phyloP scores from a whole-genome alignment of 2,113 vertebrate genomes.

The Gymnocephalus cernua region DNA sequence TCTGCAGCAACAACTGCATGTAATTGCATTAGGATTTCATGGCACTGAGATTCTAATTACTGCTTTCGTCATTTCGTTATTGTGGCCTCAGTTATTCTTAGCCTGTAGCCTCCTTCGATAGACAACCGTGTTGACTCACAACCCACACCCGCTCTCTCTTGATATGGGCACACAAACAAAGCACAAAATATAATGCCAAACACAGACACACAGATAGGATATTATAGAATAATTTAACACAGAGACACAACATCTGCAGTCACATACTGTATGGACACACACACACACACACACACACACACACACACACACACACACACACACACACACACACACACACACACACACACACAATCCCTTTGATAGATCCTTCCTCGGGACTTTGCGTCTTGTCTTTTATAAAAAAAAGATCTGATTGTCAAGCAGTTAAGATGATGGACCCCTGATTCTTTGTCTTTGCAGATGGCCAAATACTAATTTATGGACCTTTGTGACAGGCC shows the following conservation, averaged over 20 bases:
- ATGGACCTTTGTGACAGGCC: conserved; percentile 28
- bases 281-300: neutral
- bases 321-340: neutral
- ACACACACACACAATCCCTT: neutral
- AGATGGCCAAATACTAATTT: conserved; percentile 6
- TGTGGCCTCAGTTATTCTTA: conserved; percentile 19
- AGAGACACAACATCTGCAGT: neutral
- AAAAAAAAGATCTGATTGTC: conserved; percentile 26
- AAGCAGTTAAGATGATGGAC: conserved; percentile 4
- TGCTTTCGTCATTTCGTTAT: conserved; percentile 52
- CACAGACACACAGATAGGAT: neutral
- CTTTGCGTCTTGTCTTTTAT: conserved; percentile 26
- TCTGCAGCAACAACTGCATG: conserved; percentile 41
- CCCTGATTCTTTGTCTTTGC: conserved; percentile 5
- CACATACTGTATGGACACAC: neutral
- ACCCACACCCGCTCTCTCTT: neutral
- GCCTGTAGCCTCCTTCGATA: conserved; percentile 10
- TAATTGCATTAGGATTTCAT: conserved; percentile 69
- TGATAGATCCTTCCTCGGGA: conserved; percentile 25
- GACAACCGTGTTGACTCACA: conserved; percentile 24
- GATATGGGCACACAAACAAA: neutral
- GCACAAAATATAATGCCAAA: neutral
- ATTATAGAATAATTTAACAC: neutral
- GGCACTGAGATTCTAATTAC: conserved; percentile 52
- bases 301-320: neutral